phyloP scores from a whole-genome alignment of 2,888 invertebrate genomes.

The Enchytraeus crypticus region DNA sequence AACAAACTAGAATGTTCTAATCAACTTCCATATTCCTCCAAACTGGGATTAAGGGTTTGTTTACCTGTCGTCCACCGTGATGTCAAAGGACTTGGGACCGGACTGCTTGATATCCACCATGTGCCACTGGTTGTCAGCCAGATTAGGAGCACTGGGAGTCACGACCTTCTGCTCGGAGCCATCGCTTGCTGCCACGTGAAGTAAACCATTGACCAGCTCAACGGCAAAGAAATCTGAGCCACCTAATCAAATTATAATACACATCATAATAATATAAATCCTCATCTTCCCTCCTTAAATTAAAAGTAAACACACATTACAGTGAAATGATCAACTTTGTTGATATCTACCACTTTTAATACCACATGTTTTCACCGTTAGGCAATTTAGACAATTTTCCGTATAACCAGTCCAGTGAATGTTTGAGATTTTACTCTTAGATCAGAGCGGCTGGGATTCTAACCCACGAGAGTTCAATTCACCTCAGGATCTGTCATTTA shows the following conservation, averaged over 20 bases:
- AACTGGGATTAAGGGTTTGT: not conserved
- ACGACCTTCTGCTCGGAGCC: constrained; percentile 23
- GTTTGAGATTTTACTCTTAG: too few species aligned
- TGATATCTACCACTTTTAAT: too few species aligned
- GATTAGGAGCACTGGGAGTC: not conserved
- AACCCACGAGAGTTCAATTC: too few species aligned
- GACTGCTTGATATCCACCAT: constrained; percentile 13
- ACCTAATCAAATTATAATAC: not conserved
- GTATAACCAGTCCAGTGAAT: too few species aligned
- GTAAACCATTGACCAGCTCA: constrained; percentile 33
- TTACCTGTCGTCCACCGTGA: constrained; percentile 10
- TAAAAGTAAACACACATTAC: too few species aligned
- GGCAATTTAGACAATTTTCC: too few species aligned
- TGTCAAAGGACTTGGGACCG: constrained; percentile 3
- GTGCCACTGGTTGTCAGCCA: constrained; percentile 22
- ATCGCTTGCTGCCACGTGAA: constrained; percentile 36
- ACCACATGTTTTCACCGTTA: too few species aligned
- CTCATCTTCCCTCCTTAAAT: not conserved
- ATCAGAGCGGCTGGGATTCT: too few species aligned
- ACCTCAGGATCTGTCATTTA: too few species aligned
- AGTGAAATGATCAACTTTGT: too few species aligned
- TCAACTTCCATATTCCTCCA: not conserved
- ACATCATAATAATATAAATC: not conserved
- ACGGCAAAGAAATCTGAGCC: constrained; percentile 5
- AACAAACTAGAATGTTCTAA: not conserved